These are phyloP conservation scores for Corythornis leucogaster DNA, from an alignment of 2,797 vertebrate genomes.

Conservation along the genomic window DNA sequence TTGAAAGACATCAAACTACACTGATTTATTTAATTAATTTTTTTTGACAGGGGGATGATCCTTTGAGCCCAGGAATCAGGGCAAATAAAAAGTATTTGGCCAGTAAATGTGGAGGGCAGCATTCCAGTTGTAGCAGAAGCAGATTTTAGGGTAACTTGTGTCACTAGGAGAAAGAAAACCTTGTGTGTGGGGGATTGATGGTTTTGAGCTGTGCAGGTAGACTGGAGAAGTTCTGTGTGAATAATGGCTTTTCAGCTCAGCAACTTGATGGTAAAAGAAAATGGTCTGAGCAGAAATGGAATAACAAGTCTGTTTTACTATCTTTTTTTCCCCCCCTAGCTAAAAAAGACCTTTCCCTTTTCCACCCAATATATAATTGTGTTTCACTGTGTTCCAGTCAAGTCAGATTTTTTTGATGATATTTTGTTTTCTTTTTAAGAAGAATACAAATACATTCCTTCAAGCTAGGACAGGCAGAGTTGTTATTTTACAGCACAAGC, in stretches of 20 bases:
- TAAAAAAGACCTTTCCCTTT: background rate
- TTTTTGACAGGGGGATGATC: background rate
- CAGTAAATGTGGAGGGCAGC: background rate
- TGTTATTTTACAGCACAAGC: background rate
- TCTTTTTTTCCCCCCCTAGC: background rate
- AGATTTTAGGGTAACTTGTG: background rate
- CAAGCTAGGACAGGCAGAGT: background rate
- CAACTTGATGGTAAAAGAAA: background rate
- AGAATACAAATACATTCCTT: background rate
- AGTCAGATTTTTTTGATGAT: background rate
- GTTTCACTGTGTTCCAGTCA: background rate
- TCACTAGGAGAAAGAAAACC: background rate
- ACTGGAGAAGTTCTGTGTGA: background rate
- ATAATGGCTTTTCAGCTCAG: background rate
- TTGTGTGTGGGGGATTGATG: background rate
- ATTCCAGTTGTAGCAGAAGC: background rate
- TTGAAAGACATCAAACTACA: background rate
- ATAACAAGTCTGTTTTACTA: background rate
- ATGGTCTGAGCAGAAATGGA: background rate
- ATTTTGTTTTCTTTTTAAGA: background rate
- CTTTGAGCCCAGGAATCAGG: background rate
- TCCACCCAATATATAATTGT: background rate
- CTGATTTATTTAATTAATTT: background rate
- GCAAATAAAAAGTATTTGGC: background rate
- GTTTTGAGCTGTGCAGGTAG: background rate